phyloP scores from a whole-genome alignment of 2,797 vertebrate genomes.

The Xenentodon cancila region DNA sequence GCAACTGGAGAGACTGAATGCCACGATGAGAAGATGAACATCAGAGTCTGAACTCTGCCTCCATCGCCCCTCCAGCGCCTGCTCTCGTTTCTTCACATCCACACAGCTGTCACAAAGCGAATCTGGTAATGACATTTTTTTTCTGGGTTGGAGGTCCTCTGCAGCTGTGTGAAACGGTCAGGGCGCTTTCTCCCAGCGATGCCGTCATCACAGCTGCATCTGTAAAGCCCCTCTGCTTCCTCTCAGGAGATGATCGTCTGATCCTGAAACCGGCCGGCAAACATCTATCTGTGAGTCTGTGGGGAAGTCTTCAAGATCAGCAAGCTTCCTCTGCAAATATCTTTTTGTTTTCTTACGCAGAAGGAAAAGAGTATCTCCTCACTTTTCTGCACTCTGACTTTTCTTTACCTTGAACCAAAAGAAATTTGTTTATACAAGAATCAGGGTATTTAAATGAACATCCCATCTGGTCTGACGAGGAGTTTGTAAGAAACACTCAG shows the following conservation, averaged over 20 bases:
- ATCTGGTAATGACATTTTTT: conserved; percentile 32
- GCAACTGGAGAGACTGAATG: conserved; percentile 9
- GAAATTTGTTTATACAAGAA: too few relatives aligned
- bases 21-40: conserved; percentile 43
- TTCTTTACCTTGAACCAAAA: too few relatives aligned
- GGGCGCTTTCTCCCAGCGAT: conserved; percentile 58
- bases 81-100: conserved; percentile 33
- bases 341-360: not conserved
- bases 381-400: too few relatives aligned
- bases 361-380: too few relatives aligned
- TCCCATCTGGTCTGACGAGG: too few relatives aligned
- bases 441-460: too few relatives aligned
- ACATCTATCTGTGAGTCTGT: conserved; percentile 26
- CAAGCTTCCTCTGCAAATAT: not conserved
- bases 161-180: conserved; percentile 71
- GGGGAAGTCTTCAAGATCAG: not conserved
- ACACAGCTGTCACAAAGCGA: conserved; percentile 44
- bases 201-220: conserved; percentile 74
- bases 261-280: conserved; percentile 41
- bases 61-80: conserved; percentile 1
- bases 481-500: too few relatives aligned
- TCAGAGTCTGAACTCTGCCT: conserved; percentile 44
- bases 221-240: conserved; percentile 59
- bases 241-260: conserved; percentile 56
- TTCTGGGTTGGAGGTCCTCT: conserved; percentile 18